These are phyloP conservation scores for Blastomussa wellsi DNA, from an alignment of 92 coral and sea anemone species.

Conservation along the genomic window DNA sequence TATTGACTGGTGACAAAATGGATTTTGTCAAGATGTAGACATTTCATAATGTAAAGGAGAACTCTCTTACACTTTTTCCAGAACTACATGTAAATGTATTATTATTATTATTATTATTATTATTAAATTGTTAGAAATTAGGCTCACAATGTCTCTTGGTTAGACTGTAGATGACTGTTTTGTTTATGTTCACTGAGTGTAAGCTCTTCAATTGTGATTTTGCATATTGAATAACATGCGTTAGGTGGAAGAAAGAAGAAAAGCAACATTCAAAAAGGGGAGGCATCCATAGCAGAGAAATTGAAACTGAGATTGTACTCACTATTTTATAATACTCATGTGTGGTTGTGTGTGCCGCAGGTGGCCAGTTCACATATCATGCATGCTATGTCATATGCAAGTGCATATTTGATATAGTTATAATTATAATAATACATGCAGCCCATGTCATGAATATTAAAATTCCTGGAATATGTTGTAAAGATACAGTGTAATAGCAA, in stretches of 20 bases:
- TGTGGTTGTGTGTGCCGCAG: not conserved
- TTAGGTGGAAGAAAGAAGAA: too few species aligned
- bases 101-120: too few species aligned
- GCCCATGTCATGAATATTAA: too few species aligned
- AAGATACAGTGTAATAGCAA: too few species aligned
- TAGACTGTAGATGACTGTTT: not conserved
- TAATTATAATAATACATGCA: too few species aligned
- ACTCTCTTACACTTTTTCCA: not conserved
- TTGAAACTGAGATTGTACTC: not conserved
- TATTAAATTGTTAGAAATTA: not conserved
- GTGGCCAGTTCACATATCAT: not conserved
- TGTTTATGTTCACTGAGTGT: not conserved
- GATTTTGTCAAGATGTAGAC: not conserved
- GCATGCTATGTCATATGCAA: not conserved
- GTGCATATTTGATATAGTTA: too few species aligned
- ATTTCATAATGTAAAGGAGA: not conserved
- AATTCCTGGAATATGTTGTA: too few species aligned
- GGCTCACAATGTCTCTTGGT: not conserved
- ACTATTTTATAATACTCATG: not conserved
- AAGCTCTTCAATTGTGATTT: not conserved
- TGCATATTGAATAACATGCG: too few species aligned
- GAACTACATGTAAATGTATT: too few species aligned
- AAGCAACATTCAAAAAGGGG: too few species aligned
- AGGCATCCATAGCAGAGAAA: not conserved
- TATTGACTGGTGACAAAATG: not conserved